phyloP scores from a whole-genome alignment of 2,113 vertebrate species.

The Larimichthys polyactis region DNA sequence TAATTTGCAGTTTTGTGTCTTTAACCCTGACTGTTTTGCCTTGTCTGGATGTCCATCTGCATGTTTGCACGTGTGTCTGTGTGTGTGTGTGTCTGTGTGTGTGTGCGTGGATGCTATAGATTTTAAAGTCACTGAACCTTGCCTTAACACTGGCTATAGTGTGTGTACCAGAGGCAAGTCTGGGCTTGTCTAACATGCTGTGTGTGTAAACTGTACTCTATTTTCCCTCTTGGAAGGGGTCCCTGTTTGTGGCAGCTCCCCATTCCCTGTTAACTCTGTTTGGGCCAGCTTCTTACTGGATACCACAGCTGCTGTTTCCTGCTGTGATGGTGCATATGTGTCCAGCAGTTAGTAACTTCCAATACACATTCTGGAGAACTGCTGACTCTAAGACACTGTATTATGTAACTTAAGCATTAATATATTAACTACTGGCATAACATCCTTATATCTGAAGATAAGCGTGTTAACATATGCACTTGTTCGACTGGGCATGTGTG shows the following conservation, averaged over 20 bases:
- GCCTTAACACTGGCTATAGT: constrained; percentile 62
- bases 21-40: background rate
- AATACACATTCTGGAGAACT: constrained; percentile 46
- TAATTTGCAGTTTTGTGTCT: background rate
- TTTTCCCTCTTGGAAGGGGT: constrained; percentile 79
- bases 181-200: constrained; percentile 80
- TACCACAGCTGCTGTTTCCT: constrained; percentile 68
- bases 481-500: background rate
- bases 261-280: constrained; percentile 66
- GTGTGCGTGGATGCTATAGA: constrained; percentile 21
- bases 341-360: constrained; percentile 44
- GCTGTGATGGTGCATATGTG: constrained; percentile 52
- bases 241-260: constrained; percentile 74
- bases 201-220: constrained; percentile 74
- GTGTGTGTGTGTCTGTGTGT: background rate
- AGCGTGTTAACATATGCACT: background rate
- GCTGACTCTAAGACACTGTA: constrained; percentile 7
- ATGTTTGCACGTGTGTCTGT: background rate
- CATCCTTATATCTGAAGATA: constrained; percentile 8
- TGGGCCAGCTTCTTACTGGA: constrained; percentile 63
- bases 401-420: background rate
- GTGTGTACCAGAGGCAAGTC: constrained; percentile 80
- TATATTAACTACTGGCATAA: background rate
- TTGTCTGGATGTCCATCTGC: background rate
- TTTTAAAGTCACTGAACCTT: constrained; percentile 47